Evolutionary conservation across 2,797 vertebrate species (phyloP).

Genomic region (Taeniopygia guttata): DNA sequence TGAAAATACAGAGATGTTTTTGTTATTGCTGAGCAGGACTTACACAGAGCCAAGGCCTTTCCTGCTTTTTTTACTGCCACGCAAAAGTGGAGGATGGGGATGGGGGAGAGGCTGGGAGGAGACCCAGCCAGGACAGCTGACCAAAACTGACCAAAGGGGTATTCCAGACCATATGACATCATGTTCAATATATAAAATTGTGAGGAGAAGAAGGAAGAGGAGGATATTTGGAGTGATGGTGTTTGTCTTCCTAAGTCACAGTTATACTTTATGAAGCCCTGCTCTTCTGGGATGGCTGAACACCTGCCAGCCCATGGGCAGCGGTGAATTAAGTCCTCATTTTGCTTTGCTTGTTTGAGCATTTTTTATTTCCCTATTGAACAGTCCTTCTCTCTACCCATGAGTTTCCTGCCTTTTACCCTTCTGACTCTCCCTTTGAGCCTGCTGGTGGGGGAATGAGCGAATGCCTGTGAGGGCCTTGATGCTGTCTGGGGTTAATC

Average conservation of each 20-base stretch:
- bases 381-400: neutral
- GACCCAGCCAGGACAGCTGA: neutral
- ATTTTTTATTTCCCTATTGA: neutral
- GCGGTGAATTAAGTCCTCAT: neutral
- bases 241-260: neutral
- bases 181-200: neutral
- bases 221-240: neutral
- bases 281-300: neutral
- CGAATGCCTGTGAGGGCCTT: neutral
- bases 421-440: neutral
- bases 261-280: rapidly evolving
- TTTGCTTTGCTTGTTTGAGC: neutral
- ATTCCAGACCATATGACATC: neutral
- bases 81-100: too few species aligned
- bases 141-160: neutral
- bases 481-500: neutral
- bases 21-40: neutral
- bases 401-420: neutral
- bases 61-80: neutral
- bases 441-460: neutral
- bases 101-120: neutral
- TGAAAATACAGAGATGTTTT: neutral
- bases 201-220: neutral
- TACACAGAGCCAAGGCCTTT: neutral
- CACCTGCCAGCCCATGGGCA: neutral